Percentiles rank a stretch among this genome's conserved stretches.
These are phyloP conservation scores for Hemicentrotus pulcherrimus DNA, from an alignment of 35 echinoderm and acorn worm genomes.

Conservation along the genomic window DNA sequence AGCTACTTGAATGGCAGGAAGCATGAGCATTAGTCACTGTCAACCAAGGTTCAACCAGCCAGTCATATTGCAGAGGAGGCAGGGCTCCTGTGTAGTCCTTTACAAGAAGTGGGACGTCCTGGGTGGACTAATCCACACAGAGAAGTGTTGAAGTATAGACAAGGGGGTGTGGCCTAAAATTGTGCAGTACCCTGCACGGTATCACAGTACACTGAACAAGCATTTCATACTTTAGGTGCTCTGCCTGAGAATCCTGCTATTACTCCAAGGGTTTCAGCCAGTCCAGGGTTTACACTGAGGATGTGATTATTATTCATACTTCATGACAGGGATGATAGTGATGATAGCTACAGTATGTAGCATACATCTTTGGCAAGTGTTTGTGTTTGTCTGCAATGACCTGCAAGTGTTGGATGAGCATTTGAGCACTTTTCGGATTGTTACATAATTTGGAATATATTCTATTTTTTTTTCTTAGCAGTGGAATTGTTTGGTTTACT, in stretches of 20 bases:
- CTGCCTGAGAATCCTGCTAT: background rate
- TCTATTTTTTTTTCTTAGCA: background rate
- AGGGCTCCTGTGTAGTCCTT: slow-evolving; percentile 5
- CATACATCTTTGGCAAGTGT: background rate
- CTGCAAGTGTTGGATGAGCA: background rate
- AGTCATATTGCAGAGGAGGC: background rate
- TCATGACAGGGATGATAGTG: background rate
- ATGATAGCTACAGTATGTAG: background rate
- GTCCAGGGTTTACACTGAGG: background rate
- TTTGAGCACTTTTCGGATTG: background rate
- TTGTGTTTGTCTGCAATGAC: background rate
- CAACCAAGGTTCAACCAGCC: background rate
- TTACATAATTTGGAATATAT: background rate
- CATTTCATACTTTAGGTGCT: background rate
- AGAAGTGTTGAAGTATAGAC: background rate
- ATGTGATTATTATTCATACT: slow-evolving; percentile 24
- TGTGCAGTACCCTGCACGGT: background rate
- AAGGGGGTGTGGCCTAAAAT: slow-evolving; percentile 29
- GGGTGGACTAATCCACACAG: background rate
- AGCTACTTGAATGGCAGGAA: slow-evolving; percentile 28
- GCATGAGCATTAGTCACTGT: slow-evolving; percentile 26
- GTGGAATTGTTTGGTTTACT: background rate
- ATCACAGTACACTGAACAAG: background rate
- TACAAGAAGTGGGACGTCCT: background rate
- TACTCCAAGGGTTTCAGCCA: background rate